A percentile compares a stretch with the other conserved stretches of the same genome.
Evolutionary conservation across 2,888 invertebrate species (phyloP).

Genomic region (Pogonocherus hispidulus): DNA sequence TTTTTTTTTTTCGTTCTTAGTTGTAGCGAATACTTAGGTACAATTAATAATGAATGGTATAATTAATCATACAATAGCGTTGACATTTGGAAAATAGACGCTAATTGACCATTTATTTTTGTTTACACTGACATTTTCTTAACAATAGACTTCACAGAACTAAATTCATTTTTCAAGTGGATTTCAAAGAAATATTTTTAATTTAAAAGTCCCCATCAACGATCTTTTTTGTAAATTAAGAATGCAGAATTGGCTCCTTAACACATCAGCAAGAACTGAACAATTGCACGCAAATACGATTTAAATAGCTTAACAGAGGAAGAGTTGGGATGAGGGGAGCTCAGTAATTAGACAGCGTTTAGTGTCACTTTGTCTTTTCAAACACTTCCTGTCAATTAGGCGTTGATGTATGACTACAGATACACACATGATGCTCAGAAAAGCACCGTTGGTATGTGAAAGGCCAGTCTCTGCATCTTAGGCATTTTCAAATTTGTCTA

Average conservation of each 20-base stretch:
- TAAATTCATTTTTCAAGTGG: not conserved
- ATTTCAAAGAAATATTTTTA: constrained; percentile 29
- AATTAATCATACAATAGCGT: not conserved
- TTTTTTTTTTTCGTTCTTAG: not conserved
- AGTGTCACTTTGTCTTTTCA: constrained; percentile 69
- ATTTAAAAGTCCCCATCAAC: constrained; percentile 50
- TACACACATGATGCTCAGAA: constrained; percentile 53
- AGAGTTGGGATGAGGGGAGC: constrained; percentile 52
- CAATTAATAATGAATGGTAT: not conserved
- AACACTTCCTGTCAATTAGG: constrained; percentile 69
- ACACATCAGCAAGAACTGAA: constrained; percentile 42
- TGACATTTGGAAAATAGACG: constrained; percentile 4
- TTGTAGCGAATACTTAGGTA: not conserved
- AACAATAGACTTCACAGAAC: not conserved
- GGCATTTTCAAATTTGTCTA: constrained; percentile 65
- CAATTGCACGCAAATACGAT: constrained; percentile 64
- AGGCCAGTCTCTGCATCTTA: constrained; percentile 46
- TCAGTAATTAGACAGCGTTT: constrained; percentile 69
- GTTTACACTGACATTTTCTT: not conserved
- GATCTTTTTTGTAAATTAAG: constrained; percentile 32
- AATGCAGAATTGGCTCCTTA: constrained; percentile 27
- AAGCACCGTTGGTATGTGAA: constrained; percentile 42
- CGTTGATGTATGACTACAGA: constrained; percentile 67
- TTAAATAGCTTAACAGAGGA: constrained; percentile 61
- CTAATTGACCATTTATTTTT: constrained; percentile 3